These are phyloP conservation scores for Gorsachius goisagi DNA, from an alignment of 2,113 vertebrate species.

Conservation along the genomic window DNA sequence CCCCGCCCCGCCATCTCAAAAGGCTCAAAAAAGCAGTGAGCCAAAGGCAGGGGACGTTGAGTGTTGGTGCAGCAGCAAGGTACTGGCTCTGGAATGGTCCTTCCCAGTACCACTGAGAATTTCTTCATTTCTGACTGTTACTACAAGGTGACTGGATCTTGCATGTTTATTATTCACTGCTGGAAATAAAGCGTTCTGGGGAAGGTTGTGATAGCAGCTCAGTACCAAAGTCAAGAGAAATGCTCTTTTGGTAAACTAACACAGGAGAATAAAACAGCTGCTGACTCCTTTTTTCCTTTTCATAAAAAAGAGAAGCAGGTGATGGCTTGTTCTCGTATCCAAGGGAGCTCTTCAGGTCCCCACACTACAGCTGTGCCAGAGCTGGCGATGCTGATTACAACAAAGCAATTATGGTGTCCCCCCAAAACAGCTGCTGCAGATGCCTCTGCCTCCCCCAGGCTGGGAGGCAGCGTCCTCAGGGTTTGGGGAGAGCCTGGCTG, in stretches of 20 bases:
- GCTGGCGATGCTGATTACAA: not conserved
- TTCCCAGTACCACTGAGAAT: not conserved
- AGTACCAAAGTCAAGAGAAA: not conserved
- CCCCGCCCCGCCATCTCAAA: not conserved
- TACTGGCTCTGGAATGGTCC: not conserved
- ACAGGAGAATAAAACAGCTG: not conserved
- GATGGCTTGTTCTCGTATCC: not conserved
- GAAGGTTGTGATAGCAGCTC: not conserved
- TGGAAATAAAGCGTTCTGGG: not conserved
- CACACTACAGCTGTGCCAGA: not conserved
- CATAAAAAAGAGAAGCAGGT: not conserved
- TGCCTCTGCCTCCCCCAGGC: not conserved
- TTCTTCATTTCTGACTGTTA: not conserved
- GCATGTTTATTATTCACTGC: not conserved
- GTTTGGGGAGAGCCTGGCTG: accelerated
- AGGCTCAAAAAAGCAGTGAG: not conserved
- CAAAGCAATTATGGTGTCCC: no score
- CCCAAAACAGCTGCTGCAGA: not conserved
- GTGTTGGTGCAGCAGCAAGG: not conserved
- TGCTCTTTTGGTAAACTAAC: not conserved
- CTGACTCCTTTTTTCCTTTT: not conserved
- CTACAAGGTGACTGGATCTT: not conserved
- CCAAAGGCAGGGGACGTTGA: no score
- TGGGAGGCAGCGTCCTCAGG: not conserved
- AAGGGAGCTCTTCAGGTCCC: not conserved